phyloP scores from a whole-genome alignment of 2,113 vertebrate genomes.

The human (Homo sapiens) region GRCh38 chr2:135664501-135665000 shows the following conservation, averaged over 20 bases:
- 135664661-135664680: background rate
- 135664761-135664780: background rate
- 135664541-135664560: background rate
- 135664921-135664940: background rate
- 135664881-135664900: background rate
- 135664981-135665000: conserved; percentile 34
- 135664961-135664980: background rate
- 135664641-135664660: background rate
- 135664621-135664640: conserved; percentile 18
- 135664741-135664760: conserved; percentile 32
- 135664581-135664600: background rate
- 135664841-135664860: conserved; percentile 14
- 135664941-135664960: conserved; percentile 1
- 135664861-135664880: background rate
- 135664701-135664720: background rate
- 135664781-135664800: conserved; percentile 28
- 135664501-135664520: background rate
- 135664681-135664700: conserved; percentile 1
- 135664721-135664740: background rate
- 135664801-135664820: background rate
- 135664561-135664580: background rate
- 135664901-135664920: background rate
- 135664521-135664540: background rate
- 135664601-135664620: conserved; percentile 1
- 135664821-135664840: background rate